Conservation (phyloP, 1,140 invertebrate species). For the Hyles vespertilio region DNA sequence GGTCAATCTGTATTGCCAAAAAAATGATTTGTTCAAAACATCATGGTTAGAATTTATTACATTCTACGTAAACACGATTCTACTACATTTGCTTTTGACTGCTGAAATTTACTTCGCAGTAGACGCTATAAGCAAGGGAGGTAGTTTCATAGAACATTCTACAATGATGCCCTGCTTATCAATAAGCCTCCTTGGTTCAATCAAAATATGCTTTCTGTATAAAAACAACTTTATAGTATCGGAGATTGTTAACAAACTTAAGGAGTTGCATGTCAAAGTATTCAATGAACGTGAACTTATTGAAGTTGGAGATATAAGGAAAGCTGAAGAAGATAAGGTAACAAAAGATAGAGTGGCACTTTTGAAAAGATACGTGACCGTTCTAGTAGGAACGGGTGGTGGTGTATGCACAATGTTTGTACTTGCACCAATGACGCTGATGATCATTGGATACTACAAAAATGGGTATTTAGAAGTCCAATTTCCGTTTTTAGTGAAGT, state of each 20-base stretch:
- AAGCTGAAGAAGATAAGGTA: conserved; percentile 4
- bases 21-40: conserved; percentile 8
- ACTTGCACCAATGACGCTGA: conserved; percentile 23
- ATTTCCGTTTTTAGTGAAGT: conserved; percentile 37
- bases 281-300: neutral
- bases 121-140: conserved; percentile 26
- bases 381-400: neutral
- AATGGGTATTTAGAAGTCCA: conserved; percentile 20
- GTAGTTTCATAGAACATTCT: conserved; percentile 33
- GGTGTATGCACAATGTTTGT: conserved; percentile 19
- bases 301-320: conserved; percentile 7
- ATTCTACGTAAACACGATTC: conserved; percentile 30
- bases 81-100: conserved; percentile 30
- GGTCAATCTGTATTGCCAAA: conserved; percentile 11
- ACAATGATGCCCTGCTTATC: conserved; percentile 31
- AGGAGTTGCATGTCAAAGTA: conserved; percentile 22
- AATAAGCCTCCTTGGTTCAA: conserved; percentile 29
- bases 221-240: conserved; percentile 22
- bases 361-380: conserved; percentile 11
- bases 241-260: conserved; percentile 25
- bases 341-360: conserved; percentile 14
- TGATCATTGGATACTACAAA: conserved; percentile 30
- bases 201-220: conserved; percentile 26
- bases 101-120: conserved; percentile 32
- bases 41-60: conserved; percentile 12